Evolutionary conservation across 2,797 vertebrate genomes (phyloP).

Genomic region (Benthosema pterotum): DNA sequence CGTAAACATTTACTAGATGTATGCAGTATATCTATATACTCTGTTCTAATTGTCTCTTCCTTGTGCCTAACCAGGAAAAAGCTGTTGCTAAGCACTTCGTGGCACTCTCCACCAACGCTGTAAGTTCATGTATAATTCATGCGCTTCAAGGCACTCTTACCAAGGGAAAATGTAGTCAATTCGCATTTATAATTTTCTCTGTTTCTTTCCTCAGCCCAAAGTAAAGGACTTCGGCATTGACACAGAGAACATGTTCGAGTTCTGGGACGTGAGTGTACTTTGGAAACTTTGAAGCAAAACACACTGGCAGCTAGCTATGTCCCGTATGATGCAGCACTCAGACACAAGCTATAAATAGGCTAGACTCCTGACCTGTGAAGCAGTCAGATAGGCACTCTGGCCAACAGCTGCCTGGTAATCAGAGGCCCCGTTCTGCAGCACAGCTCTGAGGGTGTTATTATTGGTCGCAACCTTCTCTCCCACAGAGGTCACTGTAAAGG

Average conservation of each 20-base stretch:
- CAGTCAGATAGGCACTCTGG: constrained; percentile 52
- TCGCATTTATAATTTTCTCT: constrained; percentile 12
- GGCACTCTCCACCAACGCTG: constrained; percentile 94
- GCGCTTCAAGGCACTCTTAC: background rate
- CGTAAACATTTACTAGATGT: background rate
- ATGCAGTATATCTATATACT: background rate
- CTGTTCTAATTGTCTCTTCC: background rate
- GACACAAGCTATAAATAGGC: constrained; percentile 74
- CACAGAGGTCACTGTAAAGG: constrained; percentile 74
- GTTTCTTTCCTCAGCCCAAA: constrained; percentile 84
- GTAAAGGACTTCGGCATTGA: constrained; percentile 97
- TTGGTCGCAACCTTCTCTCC: constrained; percentile 88
- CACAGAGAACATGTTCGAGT: constrained; percentile 96
- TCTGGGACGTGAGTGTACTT: constrained; percentile 94
- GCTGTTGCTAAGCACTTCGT: constrained; percentile 96
- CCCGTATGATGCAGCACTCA: constrained; percentile 15
- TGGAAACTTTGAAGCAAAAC: background rate
- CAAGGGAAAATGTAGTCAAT: background rate
- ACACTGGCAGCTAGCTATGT: background rate
- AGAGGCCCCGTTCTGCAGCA: constrained; percentile 70
- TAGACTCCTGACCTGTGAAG: constrained; percentile 79
- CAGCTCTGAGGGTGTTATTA: constrained; percentile 80
- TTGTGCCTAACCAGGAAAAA: constrained; percentile 69
- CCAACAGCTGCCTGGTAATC: constrained; percentile 85
- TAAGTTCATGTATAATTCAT: constrained; percentile 73